phyloP scores from a whole-genome alignment of 1,140 invertebrate genomes.

The Leptinotarsa texana region DNA sequence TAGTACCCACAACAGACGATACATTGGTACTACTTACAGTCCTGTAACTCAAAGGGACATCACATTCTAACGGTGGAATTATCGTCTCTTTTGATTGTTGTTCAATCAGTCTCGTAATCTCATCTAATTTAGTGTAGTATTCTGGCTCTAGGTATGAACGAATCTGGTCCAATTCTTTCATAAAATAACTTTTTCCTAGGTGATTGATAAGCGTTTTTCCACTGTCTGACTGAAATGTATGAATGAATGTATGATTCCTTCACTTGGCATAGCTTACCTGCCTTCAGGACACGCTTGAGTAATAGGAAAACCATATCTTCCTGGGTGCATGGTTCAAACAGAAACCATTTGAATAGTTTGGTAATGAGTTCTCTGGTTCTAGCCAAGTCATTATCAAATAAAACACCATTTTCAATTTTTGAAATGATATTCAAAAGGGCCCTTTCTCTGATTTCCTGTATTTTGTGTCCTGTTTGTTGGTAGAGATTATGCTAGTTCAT shows the following conservation, averaged over 20 bases:
- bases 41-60: slow-evolving; percentile 50
- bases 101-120: slow-evolving; percentile 32
- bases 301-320: slow-evolving; percentile 47
- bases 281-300: slow-evolving; percentile 44
- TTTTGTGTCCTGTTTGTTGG: slow-evolving; percentile 47
- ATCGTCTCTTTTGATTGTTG: slow-evolving; percentile 17
- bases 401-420: slow-evolving; percentile 50
- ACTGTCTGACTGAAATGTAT: slow-evolving; percentile 42
- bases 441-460: slow-evolving; percentile 53
- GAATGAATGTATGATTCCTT: slow-evolving; percentile 2
- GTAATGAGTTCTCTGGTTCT: slow-evolving; percentile 48
- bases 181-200: slow-evolving; percentile 38
- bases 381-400: slow-evolving; percentile 50
- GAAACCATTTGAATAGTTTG: slow-evolving; percentile 53
- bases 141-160: slow-evolving; percentile 38
- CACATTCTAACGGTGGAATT: slow-evolving; percentile 44
- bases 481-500: slow-evolving; percentile 10
- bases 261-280: slow-evolving; percentile 26
- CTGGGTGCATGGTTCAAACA: slow-evolving; percentile 44
- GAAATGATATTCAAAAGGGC: slow-evolving; percentile 50
- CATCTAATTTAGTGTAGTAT: slow-evolving; percentile 37
- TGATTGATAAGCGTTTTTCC: slow-evolving; percentile 44
- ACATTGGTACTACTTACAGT: slow-evolving; percentile 23
- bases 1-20: slow-evolving; percentile 33
- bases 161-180: slow-evolving; percentile 44